Percentiles rank a stretch among this genome's conserved stretches.
Conservation (phyloP, 2,797 vertebrate species). For the Cyprinella venusta region DNA sequence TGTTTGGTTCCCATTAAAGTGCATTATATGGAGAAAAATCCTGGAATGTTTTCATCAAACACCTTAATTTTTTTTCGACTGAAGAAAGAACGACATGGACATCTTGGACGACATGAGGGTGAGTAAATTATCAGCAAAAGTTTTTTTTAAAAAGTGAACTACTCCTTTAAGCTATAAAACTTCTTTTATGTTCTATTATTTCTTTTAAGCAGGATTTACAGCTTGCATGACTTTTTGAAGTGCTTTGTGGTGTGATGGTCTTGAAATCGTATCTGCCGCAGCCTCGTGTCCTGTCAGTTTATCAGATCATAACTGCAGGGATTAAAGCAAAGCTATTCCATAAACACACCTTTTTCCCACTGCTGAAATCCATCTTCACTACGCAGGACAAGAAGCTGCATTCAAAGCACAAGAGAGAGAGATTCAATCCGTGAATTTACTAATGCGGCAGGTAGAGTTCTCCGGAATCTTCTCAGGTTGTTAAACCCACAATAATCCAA, state of each 20-base stretch:
- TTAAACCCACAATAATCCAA: constrained; percentile 65
- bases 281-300: constrained; percentile 21
- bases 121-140: too few relatives aligned
- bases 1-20: too few relatives aligned
- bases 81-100: too few relatives aligned
- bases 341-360: constrained; percentile 18
- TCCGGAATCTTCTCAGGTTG: constrained; percentile 55
- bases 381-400: not conserved
- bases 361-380: constrained; percentile 27
- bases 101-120: too few relatives aligned
- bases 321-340: constrained; percentile 14
- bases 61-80: too few relatives aligned
- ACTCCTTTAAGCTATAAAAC: not conserved
- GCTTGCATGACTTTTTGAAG: constrained; percentile 12
- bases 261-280: not conserved
- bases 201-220: constrained; percentile 13
- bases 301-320: constrained; percentile 30
- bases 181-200: not conserved
- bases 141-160: too few relatives aligned
- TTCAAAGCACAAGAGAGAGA: not conserved
- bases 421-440: constrained; percentile 37
- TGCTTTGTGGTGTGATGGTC: not conserved
- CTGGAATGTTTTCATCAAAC: too few relatives aligned
- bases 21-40: too few relatives aligned
- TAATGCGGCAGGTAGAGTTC: constrained; percentile 56